Base-by-base conservation (phyloP, 2,888 invertebrate genomes). In the Galerucella nymphaeae region DNA sequence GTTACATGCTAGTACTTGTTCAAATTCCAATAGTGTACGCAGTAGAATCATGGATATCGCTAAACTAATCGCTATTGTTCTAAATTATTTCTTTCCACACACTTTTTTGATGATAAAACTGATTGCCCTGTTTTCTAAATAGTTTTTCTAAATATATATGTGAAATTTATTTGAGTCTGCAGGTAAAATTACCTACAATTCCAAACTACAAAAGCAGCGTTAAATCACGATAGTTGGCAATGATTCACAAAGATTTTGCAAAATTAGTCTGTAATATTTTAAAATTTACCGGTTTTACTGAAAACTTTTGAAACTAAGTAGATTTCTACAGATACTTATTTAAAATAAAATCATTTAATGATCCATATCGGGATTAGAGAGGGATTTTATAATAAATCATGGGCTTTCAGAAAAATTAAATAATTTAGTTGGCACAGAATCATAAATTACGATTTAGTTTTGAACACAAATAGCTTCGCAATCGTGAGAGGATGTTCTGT, bases 391-490 rank as follows among this genome's bases (percentile, higher is more conserved):
- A 58, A 58, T 16, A 10, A n/a, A 16, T 62, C n/a, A 18, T 62
- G 41, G 61, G 42, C 61, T 62, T 41, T 11, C 16, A 42, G 4
- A 42, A 57, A 38, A 55, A 13, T 16, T 62, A 62, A 71, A 71
- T 71, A 57, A 45, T 66, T n/a, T 20, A 73, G 66, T 73, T 73
- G 73, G 73, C 73, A 73, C 59, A 20, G 45, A 61, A 62, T 66
- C 73, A 70, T 66, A 66, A 65, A 61, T 66, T 70, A 73, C 70
- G 42, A 45, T 55, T 73, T 59, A 67, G 66, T 42, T 62, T 72
- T 66, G 30, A 69, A 69, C 59, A 73, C 61, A 66, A 71, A 71
- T 71, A 71, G 65, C 65, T 62, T 62, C 41, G 42, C 18, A 41
- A 62, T 41, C 42, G 18, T 42, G 18, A 41, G 42, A 62, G 61